Evolutionary conservation across 2,797 vertebrate genomes (phyloP).

Genomic region (Falco rusticolus): DNA sequence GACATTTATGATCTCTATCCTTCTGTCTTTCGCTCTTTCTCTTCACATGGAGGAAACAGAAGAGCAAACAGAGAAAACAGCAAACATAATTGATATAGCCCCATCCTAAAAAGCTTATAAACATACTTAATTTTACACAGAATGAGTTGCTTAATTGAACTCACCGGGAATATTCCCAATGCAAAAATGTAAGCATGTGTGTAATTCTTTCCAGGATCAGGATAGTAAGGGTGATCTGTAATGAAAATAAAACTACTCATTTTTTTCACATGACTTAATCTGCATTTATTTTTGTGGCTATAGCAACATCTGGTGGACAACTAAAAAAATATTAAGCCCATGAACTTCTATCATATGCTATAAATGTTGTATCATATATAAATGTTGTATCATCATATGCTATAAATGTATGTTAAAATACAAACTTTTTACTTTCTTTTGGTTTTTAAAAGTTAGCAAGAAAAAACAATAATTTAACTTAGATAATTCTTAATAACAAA

Average conservation of each 20-base stretch:
- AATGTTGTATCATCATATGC: neutral
- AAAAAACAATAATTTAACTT: neutral
- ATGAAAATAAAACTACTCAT: neutral
- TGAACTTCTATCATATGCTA: neutral
- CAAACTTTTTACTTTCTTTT: neutral
- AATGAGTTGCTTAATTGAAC: neutral
- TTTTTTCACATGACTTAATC: neutral
- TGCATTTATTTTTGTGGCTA: constrained; percentile 45
- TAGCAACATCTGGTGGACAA: constrained; percentile 72
- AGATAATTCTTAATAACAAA: neutral
- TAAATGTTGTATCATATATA: too few species aligned
- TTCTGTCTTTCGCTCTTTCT: neutral
- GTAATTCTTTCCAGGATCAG: neutral
- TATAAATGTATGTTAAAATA: neutral
- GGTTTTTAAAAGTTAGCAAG: neutral
- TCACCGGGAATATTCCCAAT: neutral
- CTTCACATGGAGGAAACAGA: neutral
- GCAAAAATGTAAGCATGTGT: neutral
- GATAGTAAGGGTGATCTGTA: neutral
- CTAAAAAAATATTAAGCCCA: neutral
- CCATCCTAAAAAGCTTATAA: neutral
- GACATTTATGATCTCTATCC: neutral
- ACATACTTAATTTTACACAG: neutral
- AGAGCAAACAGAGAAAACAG: constrained; percentile 15
- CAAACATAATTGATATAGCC: neutral